Conservation (phyloP, 1,140 invertebrate genomes). For the Manduca sexta region DNA sequence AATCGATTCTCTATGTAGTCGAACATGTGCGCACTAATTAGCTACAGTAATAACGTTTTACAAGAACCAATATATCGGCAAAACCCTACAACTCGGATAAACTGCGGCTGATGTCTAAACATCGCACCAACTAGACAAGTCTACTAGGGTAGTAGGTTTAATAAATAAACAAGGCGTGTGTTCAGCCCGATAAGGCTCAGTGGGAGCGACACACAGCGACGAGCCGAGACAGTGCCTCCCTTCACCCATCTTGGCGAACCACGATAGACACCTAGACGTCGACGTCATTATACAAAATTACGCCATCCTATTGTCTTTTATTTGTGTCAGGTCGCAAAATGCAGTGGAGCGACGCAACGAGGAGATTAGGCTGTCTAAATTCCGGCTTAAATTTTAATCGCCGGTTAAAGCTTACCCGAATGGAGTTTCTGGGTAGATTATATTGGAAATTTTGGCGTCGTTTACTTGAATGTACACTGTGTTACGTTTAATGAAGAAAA, state of each 20-base stretch:
- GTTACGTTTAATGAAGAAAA: no score
- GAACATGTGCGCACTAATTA: conserved; percentile 5
- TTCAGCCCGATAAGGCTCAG: conserved; percentile 56
- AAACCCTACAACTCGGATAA: not conserved
- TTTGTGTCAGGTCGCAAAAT: conserved; percentile 57
- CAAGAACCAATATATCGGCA: not conserved
- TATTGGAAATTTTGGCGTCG: conserved; percentile 45
- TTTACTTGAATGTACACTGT: conserved; percentile 36
- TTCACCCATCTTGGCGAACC: conserved; percentile 28
- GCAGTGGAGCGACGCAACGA: conserved; percentile 53
- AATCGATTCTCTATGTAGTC: conserved; percentile 5
- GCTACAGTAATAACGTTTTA: conserved; percentile 1
- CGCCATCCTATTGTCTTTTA: conserved; percentile 47
- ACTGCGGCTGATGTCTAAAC: conserved; percentile 21
- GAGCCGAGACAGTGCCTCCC: conserved; percentile 6
- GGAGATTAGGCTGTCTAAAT: conserved; percentile 67
- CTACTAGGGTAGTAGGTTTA: conserved; percentile 40
- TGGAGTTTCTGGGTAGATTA: conserved; percentile 44
- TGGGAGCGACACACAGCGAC: conserved; percentile 26
- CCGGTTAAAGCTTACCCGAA: conserved; percentile 53
- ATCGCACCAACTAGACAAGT: conserved; percentile 11
- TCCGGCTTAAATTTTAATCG: conserved; percentile 69
- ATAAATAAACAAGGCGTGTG: conserved; percentile 61
- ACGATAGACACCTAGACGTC: conserved; percentile 15
- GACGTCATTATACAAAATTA: conserved; percentile 42